These are phyloP conservation scores for Dipodomys ordii DNA, from an alignment of 2,113 vertebrate genomes.

Conservation along the genomic window DNA sequence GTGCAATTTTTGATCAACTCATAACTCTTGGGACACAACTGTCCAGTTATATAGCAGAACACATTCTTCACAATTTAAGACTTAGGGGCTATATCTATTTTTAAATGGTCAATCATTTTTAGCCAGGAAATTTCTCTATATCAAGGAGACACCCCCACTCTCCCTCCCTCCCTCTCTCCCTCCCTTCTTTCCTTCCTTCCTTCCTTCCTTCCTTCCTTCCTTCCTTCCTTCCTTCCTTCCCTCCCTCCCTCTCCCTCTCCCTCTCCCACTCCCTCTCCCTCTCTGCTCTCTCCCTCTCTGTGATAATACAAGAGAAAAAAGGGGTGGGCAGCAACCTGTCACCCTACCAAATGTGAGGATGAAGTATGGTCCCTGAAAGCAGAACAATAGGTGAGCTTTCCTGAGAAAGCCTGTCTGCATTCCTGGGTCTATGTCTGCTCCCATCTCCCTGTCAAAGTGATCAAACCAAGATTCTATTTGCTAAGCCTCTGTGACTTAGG, in stretches of 20 bases:
- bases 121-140: background rate
- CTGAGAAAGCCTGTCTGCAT: fast-evolving
- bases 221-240: too few species aligned
- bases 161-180: too few species aligned
- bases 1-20: background rate
- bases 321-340: background rate
- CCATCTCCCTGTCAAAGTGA: background rate
- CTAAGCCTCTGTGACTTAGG: background rate
- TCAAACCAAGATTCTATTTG: too few species aligned
- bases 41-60: background rate
- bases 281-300: too few species aligned
- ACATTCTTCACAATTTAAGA: background rate
- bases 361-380: fast-evolving
- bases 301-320: background rate
- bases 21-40: background rate
- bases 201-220: too few species aligned
- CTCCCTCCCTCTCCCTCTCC: too few species aligned
- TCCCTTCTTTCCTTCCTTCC: too few species aligned
- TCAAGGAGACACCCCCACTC: background rate
- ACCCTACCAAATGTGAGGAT: fast-evolving
- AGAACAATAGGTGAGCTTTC: background rate
- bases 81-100: too few species aligned
- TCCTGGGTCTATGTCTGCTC: background rate
- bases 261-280: too few species aligned
- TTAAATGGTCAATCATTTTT: background rate